Evolutionary conservation across 2,888 invertebrate species (phyloP), one percentile per base, ranked within the genome.

Genomic region (Anodontia alba): DNA sequence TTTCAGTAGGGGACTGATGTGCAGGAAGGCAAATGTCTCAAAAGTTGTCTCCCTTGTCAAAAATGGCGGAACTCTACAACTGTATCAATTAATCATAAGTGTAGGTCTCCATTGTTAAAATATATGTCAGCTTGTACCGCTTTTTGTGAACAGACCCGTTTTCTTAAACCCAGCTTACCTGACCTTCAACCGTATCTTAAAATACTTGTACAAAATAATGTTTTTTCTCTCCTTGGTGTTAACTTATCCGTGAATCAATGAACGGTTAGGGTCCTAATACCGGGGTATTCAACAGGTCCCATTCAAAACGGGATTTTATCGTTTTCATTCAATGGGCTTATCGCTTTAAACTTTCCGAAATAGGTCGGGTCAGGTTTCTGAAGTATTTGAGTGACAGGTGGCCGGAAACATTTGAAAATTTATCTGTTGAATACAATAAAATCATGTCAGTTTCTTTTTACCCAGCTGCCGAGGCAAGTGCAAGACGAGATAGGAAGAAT

Each of bases 381-480:
- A 78, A 77, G 83, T 83, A 83, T 78, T 80, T 80, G 46, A 42
- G 29, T 76, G 82, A 85, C 85, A 85, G 85, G 85, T 85, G 85
- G 80, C 85, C 80, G 85, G 85, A 85, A 80, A 78, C 73, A 68
- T 72, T 77, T 78, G 81, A 79, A 81, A 77, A 68, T 54, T 46
- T 67, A 38, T 26, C 42, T 67, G 66, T 67, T 49, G 57, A 57
- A 7, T 29, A 73, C 72, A 73, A 78, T 78, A 57, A n/a, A n/a
- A 26, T 26, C 67, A 69, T 69, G 77, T 69, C 78, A 69, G 80
- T 81, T 75, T 54, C 81, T 78, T 74, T 77, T 73, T 66, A 26
- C 75, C 77, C 84, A 84, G 80, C 84, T 84, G 84, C 84, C 81
- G 81, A 69, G 75, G 81, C 84, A 81, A 84, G 84, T 84, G 84